phyloP scores from a whole-genome alignment of 2,113 vertebrate genomes.

The Trogon surrucura region DNA sequence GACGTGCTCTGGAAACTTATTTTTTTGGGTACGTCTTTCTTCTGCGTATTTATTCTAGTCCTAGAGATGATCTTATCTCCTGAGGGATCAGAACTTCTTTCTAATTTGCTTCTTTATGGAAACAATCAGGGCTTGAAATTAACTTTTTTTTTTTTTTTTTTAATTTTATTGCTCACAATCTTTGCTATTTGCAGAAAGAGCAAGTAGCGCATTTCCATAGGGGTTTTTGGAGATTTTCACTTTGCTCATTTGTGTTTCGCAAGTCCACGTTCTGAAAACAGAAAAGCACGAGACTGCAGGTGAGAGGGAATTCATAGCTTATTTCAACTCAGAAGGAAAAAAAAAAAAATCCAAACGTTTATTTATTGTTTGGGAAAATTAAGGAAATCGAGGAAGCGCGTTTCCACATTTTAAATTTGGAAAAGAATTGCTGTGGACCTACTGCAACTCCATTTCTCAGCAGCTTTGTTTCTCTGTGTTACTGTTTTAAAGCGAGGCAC shows the following conservation, averaged over 20 bases:
- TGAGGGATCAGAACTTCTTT: neutral
- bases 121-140: constrained; percentile 22
- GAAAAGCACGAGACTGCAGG: neutral
- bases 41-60: neutral
- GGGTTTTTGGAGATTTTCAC: neutral
- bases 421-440: neutral
- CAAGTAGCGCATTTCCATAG: neutral
- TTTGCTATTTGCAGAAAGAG: neutral
- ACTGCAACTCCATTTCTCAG: neutral
- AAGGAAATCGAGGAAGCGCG: neutral
- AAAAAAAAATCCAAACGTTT: neutral
- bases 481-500: neutral
- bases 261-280: neutral
- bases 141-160: neutral
- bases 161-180: neutral
- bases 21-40: neutral
- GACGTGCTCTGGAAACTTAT: neutral
- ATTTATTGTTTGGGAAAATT: neutral
- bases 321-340: neutral
- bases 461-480: neutral
- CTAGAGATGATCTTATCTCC: neutral
- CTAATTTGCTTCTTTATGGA: neutral
- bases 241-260: neutral
- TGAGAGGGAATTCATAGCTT: neutral
- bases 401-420: neutral